Evolutionary conservation across 2,888 invertebrate genomes (phyloP).

Genomic region (Cerastoderma edule): DNA sequence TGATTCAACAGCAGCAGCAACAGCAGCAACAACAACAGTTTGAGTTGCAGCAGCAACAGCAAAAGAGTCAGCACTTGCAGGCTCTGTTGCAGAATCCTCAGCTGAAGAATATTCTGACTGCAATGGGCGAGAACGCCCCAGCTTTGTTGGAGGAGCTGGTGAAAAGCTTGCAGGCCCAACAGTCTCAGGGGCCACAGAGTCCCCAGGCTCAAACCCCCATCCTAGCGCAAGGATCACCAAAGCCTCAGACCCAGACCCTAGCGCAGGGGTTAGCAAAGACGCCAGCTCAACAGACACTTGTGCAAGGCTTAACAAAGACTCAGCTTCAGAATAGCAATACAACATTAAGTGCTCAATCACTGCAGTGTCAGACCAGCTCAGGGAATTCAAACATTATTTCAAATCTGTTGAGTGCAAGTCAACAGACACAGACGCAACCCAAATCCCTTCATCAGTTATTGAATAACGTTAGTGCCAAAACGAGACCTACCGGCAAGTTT

Average conservation of each 20-base stretch:
- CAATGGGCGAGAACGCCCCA: slow-evolving; percentile 34
- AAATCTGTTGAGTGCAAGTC: slow-evolving; percentile 7
- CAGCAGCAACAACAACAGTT: slow-evolving; percentile 46
- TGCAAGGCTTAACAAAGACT: not conserved
- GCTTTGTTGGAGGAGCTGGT: slow-evolving; percentile 42
- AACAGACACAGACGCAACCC: not conserved
- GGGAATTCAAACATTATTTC: not conserved
- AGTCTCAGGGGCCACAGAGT: slow-evolving; percentile 3
- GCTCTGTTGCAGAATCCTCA: slow-evolving; percentile 35
- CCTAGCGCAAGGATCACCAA: not conserved
- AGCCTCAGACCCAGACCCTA: too few relatives aligned
- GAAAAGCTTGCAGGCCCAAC: slow-evolving; percentile 31
- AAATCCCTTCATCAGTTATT: not conserved
- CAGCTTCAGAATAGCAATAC: slow-evolving; percentile 2
- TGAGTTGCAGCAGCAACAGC: slow-evolving; percentile 40
- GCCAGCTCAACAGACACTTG: too few relatives aligned
- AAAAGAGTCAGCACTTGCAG: slow-evolving; percentile 34
- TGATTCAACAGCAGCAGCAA: slow-evolving; percentile 34
- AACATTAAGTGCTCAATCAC: not conserved
- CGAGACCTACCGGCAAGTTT: slow-evolving; percentile 5
- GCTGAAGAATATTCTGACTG: slow-evolving; percentile 34
- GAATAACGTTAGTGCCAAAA: slow-evolving; percentile 7
- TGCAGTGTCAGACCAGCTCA: slow-evolving; percentile 5
- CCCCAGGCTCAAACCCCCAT: not conserved
- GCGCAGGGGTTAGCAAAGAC: too few relatives aligned